Evolutionary conservation across 2,797 vertebrate species (phyloP).

Genomic region (Enoplosus armatus): DNA sequence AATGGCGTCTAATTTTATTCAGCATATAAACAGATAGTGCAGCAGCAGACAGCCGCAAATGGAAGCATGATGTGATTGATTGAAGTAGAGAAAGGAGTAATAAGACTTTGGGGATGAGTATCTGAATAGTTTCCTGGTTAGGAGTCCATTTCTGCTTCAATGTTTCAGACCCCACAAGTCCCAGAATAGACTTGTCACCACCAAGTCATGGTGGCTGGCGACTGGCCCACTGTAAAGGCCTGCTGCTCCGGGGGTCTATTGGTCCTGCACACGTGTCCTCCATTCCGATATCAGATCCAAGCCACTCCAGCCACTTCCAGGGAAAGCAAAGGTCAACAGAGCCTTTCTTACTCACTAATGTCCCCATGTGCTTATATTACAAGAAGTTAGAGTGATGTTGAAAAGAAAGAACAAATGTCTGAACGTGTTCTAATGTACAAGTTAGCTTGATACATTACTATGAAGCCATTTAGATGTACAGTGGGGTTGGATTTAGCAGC

Average conservation of each 20-base stretch:
- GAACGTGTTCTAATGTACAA: not conserved
- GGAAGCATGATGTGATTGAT: slow-evolving; percentile 30
- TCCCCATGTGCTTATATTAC: slow-evolving; percentile 33
- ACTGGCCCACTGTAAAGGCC: slow-evolving; percentile 67
- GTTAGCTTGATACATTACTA: not conserved
- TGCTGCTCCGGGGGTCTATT: slow-evolving; percentile 22
- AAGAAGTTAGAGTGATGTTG: slow-evolving; percentile 24
- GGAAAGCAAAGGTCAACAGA: slow-evolving; percentile 73
- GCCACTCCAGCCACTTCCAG: slow-evolving; percentile 50
- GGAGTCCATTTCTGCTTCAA: slow-evolving; percentile 43
- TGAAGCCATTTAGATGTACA: not conserved
- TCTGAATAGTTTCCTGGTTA: slow-evolving; percentile 57
- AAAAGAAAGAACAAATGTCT: slow-evolving; percentile 14
- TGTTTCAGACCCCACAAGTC: slow-evolving; percentile 57
- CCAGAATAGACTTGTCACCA: slow-evolving; percentile 84
- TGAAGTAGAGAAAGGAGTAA: slow-evolving; percentile 45
- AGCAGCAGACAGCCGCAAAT: slow-evolving; percentile 20
- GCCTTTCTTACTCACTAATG: slow-evolving; percentile 35
- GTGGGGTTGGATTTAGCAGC: not conserved
- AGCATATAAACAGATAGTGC: slow-evolving; percentile 12
- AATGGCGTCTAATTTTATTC: slow-evolving; percentile 22
- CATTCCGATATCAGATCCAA: slow-evolving; percentile 61
- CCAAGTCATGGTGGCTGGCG: slow-evolving; percentile 60
- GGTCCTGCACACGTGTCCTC: slow-evolving; percentile 58
- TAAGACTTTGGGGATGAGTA: slow-evolving; percentile 26